Evolutionary conservation across 37 sponge, comb jelly and placozoan species (phyloP), one percentile per base, ranked within the genome.

Genomic region (Beroe forskalii): DNA sequence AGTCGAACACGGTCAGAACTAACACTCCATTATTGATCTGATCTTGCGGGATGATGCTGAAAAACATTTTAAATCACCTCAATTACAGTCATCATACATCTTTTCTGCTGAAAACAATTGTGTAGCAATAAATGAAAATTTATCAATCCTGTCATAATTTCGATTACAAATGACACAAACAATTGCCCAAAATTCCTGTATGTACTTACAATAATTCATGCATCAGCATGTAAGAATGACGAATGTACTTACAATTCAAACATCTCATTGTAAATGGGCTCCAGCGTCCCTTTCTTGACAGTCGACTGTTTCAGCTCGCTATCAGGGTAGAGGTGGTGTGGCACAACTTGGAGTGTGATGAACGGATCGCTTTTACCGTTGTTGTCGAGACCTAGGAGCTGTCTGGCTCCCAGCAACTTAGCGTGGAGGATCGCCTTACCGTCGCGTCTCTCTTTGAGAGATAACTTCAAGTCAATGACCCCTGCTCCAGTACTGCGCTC

Each of bases 331-430:
- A 72, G 39, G 30, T 72, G 75, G 40, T 72, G 75, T 36, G 75
- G 75, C 3, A 72, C 75, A 72, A 72, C 75, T 36, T 72, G 75
- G 39, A 72, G 75, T 20, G 31, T 36, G 9, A 72, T 33, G 75
- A 72, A 72, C 14, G 75, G 75, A 72, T 72, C 75, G 35, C 75
- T 72, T 39, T 72, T 72, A 8, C 75, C 75, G 75, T 72, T 72
- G 14, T 36, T 72, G 40, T 72, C 75, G 39, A 72, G 39, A 37
- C 39, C 75, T 30, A 72, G 31, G 20, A 72, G 40, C 39, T 72
- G 39, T 30, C 75, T 36, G 3, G 75, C 75, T 36, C 75, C 75
- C 12, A 72, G 40, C 20, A 72, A 30, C 40, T 72, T 72, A 39
- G 40, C 75, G 20, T 36, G 35, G 9, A 72, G 75, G 4, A 72